Conservation (phyloP, 2,113 vertebrate species). For the Fulica atra region DNA sequence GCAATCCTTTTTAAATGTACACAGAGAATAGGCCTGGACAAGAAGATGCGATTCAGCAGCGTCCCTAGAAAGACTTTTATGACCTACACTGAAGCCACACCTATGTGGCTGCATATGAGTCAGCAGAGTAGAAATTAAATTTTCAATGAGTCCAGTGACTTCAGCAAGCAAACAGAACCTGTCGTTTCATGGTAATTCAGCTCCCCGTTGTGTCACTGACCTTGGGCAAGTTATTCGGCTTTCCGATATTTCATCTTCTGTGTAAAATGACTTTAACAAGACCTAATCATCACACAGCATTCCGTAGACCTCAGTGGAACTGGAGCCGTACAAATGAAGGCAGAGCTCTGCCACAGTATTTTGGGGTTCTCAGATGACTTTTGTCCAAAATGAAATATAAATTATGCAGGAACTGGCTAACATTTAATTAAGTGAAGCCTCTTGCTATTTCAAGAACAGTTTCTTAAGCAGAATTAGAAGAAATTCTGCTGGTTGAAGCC, state of each 20-base stretch:
- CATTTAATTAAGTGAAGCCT: constrained; percentile 42
- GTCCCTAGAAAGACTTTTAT: neutral
- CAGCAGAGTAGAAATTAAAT: constrained; percentile 25
- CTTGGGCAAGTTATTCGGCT: constrained; percentile 32
- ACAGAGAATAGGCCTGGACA: neutral
- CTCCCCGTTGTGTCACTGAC: neutral
- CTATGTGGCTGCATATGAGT: neutral
- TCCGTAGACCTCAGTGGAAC: neutral
- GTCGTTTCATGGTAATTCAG: neutral
- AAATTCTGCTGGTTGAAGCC: neutral
- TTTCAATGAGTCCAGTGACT: neutral
- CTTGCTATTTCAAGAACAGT: constrained; percentile 6
- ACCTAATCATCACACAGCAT: neutral
- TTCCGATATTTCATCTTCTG: neutral
- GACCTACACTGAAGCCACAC: neutral
- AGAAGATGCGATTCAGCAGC: constrained; percentile 8
- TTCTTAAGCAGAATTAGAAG: constrained; percentile 1
- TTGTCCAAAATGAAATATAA: constrained; percentile 47
- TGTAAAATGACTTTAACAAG: constrained; percentile 26
- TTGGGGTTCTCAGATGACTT: constrained; percentile 17
- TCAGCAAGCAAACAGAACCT: neutral
- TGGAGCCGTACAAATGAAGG: neutral
- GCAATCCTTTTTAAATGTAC: neutral
- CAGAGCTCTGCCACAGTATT: neutral
- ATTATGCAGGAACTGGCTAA: neutral